These are phyloP conservation scores for Platanista minor DNA, from an alignment of 2,113 vertebrate species.

Conservation along the genomic window DNA sequence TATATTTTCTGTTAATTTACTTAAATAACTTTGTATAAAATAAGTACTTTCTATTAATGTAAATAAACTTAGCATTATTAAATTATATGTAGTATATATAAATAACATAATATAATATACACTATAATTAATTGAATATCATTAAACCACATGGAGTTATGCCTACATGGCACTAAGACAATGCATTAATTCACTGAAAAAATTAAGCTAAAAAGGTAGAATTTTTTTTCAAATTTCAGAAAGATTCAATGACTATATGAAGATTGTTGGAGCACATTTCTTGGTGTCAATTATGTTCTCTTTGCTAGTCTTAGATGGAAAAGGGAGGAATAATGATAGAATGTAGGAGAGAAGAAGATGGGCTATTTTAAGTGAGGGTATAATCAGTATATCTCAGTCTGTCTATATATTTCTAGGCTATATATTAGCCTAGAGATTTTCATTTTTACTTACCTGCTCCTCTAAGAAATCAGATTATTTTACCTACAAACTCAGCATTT, in stretches of 20 bases:
- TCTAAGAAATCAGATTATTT: slow-evolving; percentile 26
- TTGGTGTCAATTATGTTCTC: background rate
- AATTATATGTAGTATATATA: background rate
- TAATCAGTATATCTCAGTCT: background rate
- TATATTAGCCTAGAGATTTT: background rate
- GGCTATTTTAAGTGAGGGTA: background rate
- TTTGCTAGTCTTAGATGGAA: background rate
- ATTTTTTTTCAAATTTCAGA: background rate
- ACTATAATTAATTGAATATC: background rate
- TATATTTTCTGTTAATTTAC: background rate
- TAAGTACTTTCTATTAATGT: background rate
- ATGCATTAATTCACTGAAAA: background rate
- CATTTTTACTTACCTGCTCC: background rate
- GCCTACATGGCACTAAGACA: background rate
- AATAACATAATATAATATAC: background rate
- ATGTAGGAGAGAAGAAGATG: background rate
- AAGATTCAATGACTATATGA: background rate
- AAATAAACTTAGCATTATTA: background rate
- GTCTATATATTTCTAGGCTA: background rate
- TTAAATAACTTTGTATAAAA: background rate
- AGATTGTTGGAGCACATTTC: background rate
- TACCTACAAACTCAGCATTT: background rate
- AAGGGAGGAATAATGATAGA: background rate
- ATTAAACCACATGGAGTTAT: background rate
- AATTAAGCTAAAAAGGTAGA: background rate